phyloP scores from a whole-genome alignment of 2,797 vertebrate genomes.

The Parauchenoglanis ngamensis region DNA sequence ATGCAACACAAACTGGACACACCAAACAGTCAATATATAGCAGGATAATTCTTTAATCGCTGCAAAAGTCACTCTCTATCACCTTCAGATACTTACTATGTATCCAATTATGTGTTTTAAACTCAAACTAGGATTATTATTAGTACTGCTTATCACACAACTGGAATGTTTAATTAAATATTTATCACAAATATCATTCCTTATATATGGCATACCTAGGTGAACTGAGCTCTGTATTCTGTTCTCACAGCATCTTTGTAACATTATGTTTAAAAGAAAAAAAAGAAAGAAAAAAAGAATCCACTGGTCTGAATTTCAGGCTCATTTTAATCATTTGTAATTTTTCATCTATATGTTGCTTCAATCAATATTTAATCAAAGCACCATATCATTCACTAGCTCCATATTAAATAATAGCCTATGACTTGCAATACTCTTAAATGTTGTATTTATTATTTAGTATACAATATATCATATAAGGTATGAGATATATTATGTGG shows the following conservation, averaged over 20 bases:
- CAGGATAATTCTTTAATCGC: neutral
- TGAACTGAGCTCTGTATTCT: neutral
- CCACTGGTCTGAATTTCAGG: neutral
- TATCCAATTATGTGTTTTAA: neutral
- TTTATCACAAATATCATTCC: neutral
- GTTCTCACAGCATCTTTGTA: conserved; percentile 6
- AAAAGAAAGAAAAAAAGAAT: neutral
- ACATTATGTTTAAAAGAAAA: neutral
- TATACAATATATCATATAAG: conserved; percentile 26
- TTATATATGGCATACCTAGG: neutral
- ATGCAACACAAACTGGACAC: neutral
- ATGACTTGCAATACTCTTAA: conserved; percentile 1
- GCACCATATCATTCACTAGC: conserved; percentile 1
- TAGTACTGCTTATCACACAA: neutral
- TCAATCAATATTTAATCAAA: conserved; percentile 40
- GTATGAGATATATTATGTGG: conserved; percentile 33
- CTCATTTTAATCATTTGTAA: conserved; percentile 16
- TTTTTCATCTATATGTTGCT: neutral
- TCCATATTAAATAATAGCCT: conserved; percentile 12
- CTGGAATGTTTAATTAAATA: neutral
- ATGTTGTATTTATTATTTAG: conserved; percentile 32
- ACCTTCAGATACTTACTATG: neutral
- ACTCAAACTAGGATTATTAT: too few relatives aligned
- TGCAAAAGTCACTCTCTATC: neutral
- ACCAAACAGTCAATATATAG: neutral